These are phyloP conservation scores for Drosophila grimshawi DNA, from an alignment of 1,140 invertebrate species.

Conservation along the genomic window DNA sequence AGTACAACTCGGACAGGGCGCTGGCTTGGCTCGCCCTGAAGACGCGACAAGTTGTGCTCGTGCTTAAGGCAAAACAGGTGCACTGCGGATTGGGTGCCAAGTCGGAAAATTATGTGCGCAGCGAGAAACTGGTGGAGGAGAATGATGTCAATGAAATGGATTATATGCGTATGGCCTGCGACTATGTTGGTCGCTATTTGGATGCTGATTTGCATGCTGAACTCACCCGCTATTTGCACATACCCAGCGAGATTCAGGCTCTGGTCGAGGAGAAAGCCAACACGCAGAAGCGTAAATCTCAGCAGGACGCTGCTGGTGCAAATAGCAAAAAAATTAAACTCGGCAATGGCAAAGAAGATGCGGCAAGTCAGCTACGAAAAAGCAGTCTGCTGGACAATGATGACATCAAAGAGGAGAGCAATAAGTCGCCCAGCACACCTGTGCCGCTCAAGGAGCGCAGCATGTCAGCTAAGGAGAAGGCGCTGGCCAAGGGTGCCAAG, in stretches of 20 bases:
- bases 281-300: constrained; percentile 73
- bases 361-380: constrained; percentile 42
- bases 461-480: constrained; percentile 88
- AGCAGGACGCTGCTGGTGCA: constrained; percentile 38
- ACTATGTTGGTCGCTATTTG: constrained; percentile 73
- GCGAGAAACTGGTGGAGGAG: constrained; percentile 86
- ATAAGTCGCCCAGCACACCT: constrained; percentile 49
- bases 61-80: constrained; percentile 89
- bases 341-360: constrained; percentile 28
- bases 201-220: constrained; percentile 66
- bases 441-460: constrained; percentile 84
- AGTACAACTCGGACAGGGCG: constrained; percentile 91
- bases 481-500: constrained; percentile 89
- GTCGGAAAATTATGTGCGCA: constrained; percentile 90
- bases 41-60: constrained; percentile 87
- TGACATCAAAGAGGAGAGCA: constrained; percentile 37
- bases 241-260: constrained; percentile 73
- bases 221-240: constrained; percentile 57
- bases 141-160: constrained; percentile 71
- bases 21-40: constrained; percentile 90
- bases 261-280: constrained; percentile 60
- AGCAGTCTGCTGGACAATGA: constrained; percentile 64
- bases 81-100: constrained; percentile 88
- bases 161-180: constrained; percentile 72
- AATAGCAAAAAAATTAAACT: constrained; percentile 75